phyloP scores from a whole-genome alignment of 53 echinoderm and acorn worm species.

The Crossaster papposus region DNA sequence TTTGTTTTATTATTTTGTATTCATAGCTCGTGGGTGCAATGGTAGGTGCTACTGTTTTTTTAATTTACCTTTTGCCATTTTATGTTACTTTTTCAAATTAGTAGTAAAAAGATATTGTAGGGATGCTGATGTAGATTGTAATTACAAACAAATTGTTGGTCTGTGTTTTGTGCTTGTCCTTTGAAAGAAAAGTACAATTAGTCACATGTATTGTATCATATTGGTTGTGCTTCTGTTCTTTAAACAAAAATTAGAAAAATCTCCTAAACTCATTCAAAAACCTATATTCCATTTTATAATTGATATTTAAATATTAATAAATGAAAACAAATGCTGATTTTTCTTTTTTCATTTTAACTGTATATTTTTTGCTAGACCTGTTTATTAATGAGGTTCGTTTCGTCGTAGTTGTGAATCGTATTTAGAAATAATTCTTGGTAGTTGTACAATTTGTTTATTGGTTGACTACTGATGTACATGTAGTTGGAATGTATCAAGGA shows the following conservation, averaged over 20 bases:
- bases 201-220: neutral
- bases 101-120: neutral
- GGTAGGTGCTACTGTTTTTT: constrained; percentile 19
- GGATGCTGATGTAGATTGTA: neutral
- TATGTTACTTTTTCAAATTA: neutral
- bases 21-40: constrained; percentile 54
- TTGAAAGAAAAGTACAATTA: neutral
- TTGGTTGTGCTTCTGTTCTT: neutral
- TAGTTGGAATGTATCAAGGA: neutral
- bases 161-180: neutral
- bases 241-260: neutral
- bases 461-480: neutral
- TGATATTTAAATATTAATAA: neutral
- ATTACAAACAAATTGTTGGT: neutral
- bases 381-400: neutral
- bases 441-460: neutral
- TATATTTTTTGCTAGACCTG: neutral
- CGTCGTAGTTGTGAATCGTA: neutral
- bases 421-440: neutral
- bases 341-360: neutral
- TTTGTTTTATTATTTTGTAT: constrained; percentile 1
- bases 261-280: too few species aligned
- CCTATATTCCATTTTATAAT: neutral
- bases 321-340: neutral
- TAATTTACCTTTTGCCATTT: neutral